These are phyloP conservation scores for Zaprionus camerounensis DNA, from an alignment of 1,140 invertebrate species.

Conservation along the genomic window DNA sequence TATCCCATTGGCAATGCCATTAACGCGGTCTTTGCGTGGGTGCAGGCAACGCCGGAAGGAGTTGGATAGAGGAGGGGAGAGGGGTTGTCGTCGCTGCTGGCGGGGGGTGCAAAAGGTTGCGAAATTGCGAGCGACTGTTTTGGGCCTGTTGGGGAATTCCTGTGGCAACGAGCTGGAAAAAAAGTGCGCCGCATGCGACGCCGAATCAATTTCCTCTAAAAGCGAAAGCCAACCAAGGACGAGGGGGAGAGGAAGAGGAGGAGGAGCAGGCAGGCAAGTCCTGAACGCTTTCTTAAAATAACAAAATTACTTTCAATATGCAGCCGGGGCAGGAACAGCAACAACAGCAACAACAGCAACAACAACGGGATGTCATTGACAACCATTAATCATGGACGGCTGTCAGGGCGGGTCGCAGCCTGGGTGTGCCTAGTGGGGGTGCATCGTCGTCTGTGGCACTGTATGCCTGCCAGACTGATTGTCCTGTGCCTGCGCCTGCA, in stretches of 20 bases:
- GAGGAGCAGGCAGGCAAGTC: slow-evolving; percentile 12
- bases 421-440: slow-evolving; percentile 25
- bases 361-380: slow-evolving; percentile 77
- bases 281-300: slow-evolving; percentile 79
- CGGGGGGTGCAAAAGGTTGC: slow-evolving; percentile 76
- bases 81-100: background rate
- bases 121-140: slow-evolving; percentile 61
- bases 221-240: slow-evolving; percentile 29
- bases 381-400: slow-evolving; percentile 84
- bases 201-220: slow-evolving; percentile 76
- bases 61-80: background rate
- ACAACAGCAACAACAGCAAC: slow-evolving; percentile 30
- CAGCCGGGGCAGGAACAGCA: slow-evolving; percentile 45
- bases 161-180: slow-evolving; percentile 73
- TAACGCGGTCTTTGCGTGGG: slow-evolving; percentile 44
- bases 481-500: slow-evolving; percentile 13
- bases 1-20: slow-evolving; percentile 69
- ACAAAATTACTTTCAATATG: slow-evolving; percentile 82
- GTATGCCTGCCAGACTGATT: slow-evolving; percentile 52
- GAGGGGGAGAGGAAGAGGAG: background rate
- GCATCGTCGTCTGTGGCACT: slow-evolving; percentile 6
- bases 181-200: slow-evolving; percentile 58
- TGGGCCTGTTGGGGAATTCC: slow-evolving; percentile 71
- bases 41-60: slow-evolving; percentile 25
- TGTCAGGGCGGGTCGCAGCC: slow-evolving; percentile 74